These are phyloP conservation scores for Corvus hawaiiensis DNA, from an alignment of 2,113 vertebrate genomes.

Conservation along the genomic window DNA sequence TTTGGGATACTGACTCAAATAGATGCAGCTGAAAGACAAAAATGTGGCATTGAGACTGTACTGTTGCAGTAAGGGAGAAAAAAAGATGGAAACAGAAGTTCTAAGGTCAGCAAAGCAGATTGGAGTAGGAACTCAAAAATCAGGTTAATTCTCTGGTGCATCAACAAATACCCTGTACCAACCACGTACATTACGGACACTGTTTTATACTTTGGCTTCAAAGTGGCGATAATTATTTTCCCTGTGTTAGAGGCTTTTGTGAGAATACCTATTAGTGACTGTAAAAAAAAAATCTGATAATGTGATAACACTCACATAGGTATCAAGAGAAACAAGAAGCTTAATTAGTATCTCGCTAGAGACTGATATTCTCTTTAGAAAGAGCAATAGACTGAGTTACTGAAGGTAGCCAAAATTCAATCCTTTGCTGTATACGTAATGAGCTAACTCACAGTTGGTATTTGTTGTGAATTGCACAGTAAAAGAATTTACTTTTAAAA, in stretches of 20 bases:
- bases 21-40: conserved; percentile 14
- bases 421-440: conserved; percentile 20
- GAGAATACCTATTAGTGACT: not conserved
- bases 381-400: not conserved
- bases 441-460: conserved; percentile 10
- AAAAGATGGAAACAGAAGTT: not conserved
- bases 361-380: not conserved
- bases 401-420: not conserved
- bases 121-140: not conserved
- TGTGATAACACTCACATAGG: not conserved
- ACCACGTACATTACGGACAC: not conserved
- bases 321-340: not conserved
- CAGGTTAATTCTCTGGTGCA: not conserved
- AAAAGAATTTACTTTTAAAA: conserved; percentile 40
- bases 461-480: conserved; percentile 28
- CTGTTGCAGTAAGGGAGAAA: not conserved
- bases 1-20: conserved; percentile 42
- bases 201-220: not conserved
- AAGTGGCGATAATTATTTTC: not conserved
- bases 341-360: not conserved
- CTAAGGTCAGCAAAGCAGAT: not conserved
- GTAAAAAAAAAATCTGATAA: not conserved
- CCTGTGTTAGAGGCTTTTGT: not conserved
- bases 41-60: not conserved
- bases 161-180: not conserved